Base-by-base conservation (phyloP, 2,888 invertebrate genomes). In the Pristionchus fissidentatus region DNA sequence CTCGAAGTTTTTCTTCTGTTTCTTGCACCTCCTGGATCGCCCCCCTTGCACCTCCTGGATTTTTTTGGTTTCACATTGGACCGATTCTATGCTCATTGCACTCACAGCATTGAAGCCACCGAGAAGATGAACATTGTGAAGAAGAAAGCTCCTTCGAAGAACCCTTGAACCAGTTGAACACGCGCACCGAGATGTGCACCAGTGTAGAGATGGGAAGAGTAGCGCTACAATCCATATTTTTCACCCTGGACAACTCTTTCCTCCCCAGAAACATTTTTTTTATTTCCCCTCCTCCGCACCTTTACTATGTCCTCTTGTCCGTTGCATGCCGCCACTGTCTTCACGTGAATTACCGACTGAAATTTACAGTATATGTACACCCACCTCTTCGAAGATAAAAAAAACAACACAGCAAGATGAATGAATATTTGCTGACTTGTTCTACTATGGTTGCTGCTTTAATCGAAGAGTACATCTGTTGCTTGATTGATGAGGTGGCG, bases 221-320 rank as follows among this genome's bases (percentile, higher is more conserved):
- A 66, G 4, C n/a, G 35, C 66, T 66, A 19, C 32, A 29, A 55
- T 22, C n/a, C n/a, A n/a, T n/a, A n/a, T n/a, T n/a, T n/a, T n/a
- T n/a, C n/a, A n/a, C n/a, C n/a, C n/a, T n/a, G n/a, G n/a, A n/a
- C n/a, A n/a, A n/a, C n/a, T n/a, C n/a, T n/a, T n/a, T n/a, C n/a
- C n/a, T n/a, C n/a, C n/a, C n/a, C n/a, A n/a, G n/a, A n/a, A n/a
- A n/a, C n/a, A n/a, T n/a, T n/a, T n/a, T n/a, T 7, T 55, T 55
- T 55, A 4, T 22, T 13, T 4, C 55, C 15, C n/a, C n/a, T 19
- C 55, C 4, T 55, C 22, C 55, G 32, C n/a, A 80, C 80, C 60
- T 80, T 60, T 26, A 80, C 80, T 41, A 80, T 80, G 22, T 80
- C 80, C 26, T 32, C 41, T 60, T 80, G 49, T 19, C 80, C 80